A percentile compares a stretch with the other conserved stretches of the same genome.
Conservation (phyloP, 1,140 invertebrate species). For the Magallana angulata region DNA sequence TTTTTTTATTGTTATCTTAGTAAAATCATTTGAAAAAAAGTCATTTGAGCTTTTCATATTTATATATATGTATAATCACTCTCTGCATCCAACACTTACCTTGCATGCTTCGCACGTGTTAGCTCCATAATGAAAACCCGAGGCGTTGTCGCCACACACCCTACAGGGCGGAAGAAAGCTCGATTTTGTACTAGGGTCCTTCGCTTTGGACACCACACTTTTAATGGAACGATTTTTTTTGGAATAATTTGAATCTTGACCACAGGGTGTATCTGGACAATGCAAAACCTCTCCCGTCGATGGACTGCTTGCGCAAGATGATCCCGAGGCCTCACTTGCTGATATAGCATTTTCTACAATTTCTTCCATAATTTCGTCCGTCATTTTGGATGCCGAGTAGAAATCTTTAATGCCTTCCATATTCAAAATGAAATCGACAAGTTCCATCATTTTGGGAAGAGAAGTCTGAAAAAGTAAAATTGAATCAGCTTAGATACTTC, state of each 20-base stretch:
- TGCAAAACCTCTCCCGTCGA: not conserved
- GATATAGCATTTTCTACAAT: conserved; percentile 38
- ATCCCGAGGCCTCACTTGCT: not conserved
- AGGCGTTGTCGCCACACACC: conserved; percentile 78
- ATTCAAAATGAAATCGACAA: not conserved
- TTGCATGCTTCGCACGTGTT: conserved; percentile 80
- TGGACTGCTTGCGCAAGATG: not conserved
- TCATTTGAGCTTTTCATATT: too few species aligned
- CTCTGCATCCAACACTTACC: conserved; percentile 47
- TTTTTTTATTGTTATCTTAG: too few species aligned
- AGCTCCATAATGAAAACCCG: conserved; percentile 80
- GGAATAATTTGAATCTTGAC: conserved; percentile 14
- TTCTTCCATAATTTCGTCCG: conserved; percentile 21
- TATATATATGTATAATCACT: too few species aligned
- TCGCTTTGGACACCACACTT: not conserved
- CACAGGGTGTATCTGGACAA: not conserved
- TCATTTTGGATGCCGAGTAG: not conserved
- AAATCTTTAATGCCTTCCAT: conserved; percentile 16
- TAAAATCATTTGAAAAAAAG: too few species aligned
- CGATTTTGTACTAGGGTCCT: not conserved
- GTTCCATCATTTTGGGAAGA: conserved; percentile 28
- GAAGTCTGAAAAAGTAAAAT: not conserved
- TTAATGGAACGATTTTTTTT: not conserved
- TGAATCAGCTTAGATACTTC: not conserved
- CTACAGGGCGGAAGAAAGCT: conserved; percentile 63